A percentile compares a stretch with the other conserved stretches of the same genome.
These are phyloP conservation scores for Danio albolineatus DNA, from an alignment of 2,797 vertebrate species.

Conservation along the genomic window DNA sequence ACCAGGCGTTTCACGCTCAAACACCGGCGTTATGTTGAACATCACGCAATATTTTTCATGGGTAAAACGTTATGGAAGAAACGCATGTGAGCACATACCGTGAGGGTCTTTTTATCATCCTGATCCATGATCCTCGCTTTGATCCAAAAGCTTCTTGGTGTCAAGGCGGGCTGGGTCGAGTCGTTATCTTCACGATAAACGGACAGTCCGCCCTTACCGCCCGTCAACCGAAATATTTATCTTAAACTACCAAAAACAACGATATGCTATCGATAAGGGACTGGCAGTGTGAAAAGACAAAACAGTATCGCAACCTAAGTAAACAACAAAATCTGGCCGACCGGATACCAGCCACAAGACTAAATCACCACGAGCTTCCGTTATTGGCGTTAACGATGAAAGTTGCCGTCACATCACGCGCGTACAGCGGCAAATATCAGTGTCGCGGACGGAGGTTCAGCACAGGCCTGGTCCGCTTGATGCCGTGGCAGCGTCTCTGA, in stretches of 20 bases:
- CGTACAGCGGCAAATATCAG: slow-evolving; percentile 34
- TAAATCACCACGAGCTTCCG: not conserved
- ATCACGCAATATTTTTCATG: not conserved
- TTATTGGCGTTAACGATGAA: slow-evolving; percentile 8
- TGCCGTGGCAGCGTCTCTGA: slow-evolving; percentile 50
- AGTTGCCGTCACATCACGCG: slow-evolving; percentile 25
- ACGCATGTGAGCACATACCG: slow-evolving; percentile 51
- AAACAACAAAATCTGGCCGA: not conserved
- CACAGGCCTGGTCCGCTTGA: slow-evolving; percentile 57
- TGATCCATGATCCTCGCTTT: slow-evolving; percentile 51
- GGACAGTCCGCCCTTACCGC: slow-evolving; percentile 20
- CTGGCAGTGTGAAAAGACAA: not conserved
- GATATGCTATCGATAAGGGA: not conserved
- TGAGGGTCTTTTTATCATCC: slow-evolving; percentile 51
- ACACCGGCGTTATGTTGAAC: not conserved
- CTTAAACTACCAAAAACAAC: not conserved
- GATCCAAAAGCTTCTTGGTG: slow-evolving; percentile 23
- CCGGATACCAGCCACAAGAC: not conserved
- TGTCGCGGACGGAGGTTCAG: slow-evolving; percentile 12
- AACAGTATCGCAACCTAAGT: not conserved
- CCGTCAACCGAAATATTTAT: not conserved
- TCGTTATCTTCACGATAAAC: slow-evolving; percentile 34
- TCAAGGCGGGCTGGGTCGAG: slow-evolving; percentile 10
- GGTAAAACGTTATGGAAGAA: not conserved
- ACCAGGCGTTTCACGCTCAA: not conserved